phyloP scores from a whole-genome alignment of 2,888 invertebrate species.

The Diloba caeruleocephala region DNA sequence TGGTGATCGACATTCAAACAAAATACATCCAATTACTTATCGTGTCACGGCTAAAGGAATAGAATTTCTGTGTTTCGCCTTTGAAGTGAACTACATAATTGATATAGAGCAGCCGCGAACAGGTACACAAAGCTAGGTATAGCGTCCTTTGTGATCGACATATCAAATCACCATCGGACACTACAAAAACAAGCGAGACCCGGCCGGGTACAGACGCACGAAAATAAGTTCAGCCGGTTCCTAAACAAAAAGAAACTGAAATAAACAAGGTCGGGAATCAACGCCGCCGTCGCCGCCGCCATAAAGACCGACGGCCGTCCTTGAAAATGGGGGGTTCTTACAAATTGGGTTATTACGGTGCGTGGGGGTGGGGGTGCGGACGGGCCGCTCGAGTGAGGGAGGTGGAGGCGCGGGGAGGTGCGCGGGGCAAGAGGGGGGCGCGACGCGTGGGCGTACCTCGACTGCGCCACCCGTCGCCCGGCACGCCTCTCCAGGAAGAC shows the following conservation, averaged over 20 bases:
- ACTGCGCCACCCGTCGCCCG: slow-evolving; percentile 82
- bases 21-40: slow-evolving; percentile 78
- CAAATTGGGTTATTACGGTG: slow-evolving; percentile 89
- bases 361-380: slow-evolving; percentile 82
- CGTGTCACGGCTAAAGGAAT: slow-evolving; percentile 66
- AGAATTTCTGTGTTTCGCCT: slow-evolving; percentile 65
- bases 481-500: slow-evolving; percentile 87
- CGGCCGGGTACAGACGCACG: slow-evolving; percentile 78
- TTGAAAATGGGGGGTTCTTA: slow-evolving; percentile 89
- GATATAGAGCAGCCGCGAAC: slow-evolving; percentile 62
- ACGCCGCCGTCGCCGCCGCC: slow-evolving; percentile 88
- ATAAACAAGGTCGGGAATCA: slow-evolving; percentile 89
- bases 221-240: slow-evolving; percentile 87
- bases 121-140: slow-evolving; percentile 59
- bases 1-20: slow-evolving; percentile 72
- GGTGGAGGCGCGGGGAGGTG: slow-evolving; percentile 75
- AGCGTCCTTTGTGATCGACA: slow-evolving; percentile 64
- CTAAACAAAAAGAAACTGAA: slow-evolving; percentile 89
- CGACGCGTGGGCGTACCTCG: slow-evolving; percentile 83
- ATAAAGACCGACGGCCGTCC: slow-evolving; percentile 89
- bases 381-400: slow-evolving; percentile 77
- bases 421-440: slow-evolving; percentile 47
- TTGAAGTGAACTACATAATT: slow-evolving; percentile 71
- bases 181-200: slow-evolving; percentile 74
- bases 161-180: slow-evolving; percentile 68